phyloP scores from a whole-genome alignment of 2,888 invertebrate species.

The Periphyllus acericola region DNA sequence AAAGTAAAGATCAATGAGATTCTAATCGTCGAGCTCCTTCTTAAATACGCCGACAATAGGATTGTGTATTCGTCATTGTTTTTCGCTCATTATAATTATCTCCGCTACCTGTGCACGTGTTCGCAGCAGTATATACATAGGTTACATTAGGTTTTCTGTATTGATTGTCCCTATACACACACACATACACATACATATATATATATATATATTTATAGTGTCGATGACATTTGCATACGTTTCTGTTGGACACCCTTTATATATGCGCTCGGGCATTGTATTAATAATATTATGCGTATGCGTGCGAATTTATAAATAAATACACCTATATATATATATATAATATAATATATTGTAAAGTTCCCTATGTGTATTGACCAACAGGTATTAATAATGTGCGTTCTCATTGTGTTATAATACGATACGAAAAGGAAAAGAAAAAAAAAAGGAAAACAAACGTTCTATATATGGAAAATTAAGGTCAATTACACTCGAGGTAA shows the following conservation, averaged over 20 bases:
- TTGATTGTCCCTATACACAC: constrained; percentile 15
- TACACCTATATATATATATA: background rate
- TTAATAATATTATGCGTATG: constrained; percentile 37
- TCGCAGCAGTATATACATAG: background rate
- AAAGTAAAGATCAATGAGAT: constrained; percentile 44
- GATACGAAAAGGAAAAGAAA: constrained; percentile 14
- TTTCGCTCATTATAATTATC: constrained; percentile 52
- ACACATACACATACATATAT: background rate
- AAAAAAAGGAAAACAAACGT: constrained; percentile 46
- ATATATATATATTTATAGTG: background rate
- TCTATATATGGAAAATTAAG: constrained; percentile 60
- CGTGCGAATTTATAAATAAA: background rate
- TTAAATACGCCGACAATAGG: constrained; percentile 24
- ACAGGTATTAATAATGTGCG: constrained; percentile 56
- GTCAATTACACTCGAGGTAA: constrained; percentile 56
- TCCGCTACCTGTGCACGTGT: background rate
- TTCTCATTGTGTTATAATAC: constrained; percentile 59
- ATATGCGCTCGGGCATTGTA: constrained; percentile 30
- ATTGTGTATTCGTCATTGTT: constrained; percentile 39
- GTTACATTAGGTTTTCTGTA: background rate
- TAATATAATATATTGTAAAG: constrained; percentile 36
- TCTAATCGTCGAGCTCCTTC: background rate
- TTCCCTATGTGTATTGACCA: constrained; percentile 38
- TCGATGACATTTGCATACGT: constrained; percentile 45
- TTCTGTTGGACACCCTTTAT: constrained; percentile 15